A percentile compares a stretch with the other conserved stretches of the same genome.
These are phyloP conservation scores for Lepidurus arcticus DNA, from an alignment of 1,140 invertebrate species.

Conservation along the genomic window DNA sequence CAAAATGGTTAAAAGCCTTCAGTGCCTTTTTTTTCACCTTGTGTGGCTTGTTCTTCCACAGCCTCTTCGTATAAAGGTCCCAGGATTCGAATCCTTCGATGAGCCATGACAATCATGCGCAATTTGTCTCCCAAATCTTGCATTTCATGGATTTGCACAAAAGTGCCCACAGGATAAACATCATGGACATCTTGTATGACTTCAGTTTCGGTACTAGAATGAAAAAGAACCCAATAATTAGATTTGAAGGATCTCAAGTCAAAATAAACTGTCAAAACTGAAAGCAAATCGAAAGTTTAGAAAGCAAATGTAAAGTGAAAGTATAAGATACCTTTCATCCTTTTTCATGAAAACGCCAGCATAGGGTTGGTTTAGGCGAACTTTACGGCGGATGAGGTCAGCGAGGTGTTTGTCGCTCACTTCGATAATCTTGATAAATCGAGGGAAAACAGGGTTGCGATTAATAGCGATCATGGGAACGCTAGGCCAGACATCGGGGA, in stretches of 20 bases:
- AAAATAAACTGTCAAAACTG: too few species aligned
- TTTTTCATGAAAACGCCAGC: slow-evolving; percentile 95
- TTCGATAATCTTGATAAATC: slow-evolving; percentile 97
- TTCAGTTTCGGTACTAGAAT: slow-evolving; percentile 71
- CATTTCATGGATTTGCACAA: slow-evolving; percentile 96
- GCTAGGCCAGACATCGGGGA: slow-evolving; percentile 95
- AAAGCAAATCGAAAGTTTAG: too few species aligned
- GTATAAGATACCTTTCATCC: slow-evolving; percentile 65
- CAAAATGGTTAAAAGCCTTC: background rate
- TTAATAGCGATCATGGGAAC: slow-evolving; percentile 91
- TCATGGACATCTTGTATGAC: slow-evolving; percentile 79
- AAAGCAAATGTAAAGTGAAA: background rate
- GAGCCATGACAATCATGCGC: slow-evolving; percentile 87
- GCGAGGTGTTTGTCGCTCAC: slow-evolving; percentile 81
- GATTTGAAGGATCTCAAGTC: background rate
- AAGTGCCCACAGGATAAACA: slow-evolving; percentile 86
- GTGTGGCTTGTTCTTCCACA: slow-evolving; percentile 45
- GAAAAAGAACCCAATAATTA: slow-evolving; percentile 30
- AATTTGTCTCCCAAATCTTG: slow-evolving; percentile 90
- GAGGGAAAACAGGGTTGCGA: slow-evolving; percentile 93
- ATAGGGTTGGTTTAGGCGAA: slow-evolving; percentile 93
- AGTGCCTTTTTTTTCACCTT: slow-evolving; percentile 40
- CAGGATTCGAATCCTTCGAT: slow-evolving; percentile 76
- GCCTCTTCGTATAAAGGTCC: slow-evolving; percentile 67
- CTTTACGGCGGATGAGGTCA: slow-evolving; percentile 85